These are phyloP conservation scores for Drosophila nasuta DNA, from an alignment of 1,140 invertebrate species.

Conservation along the genomic window DNA sequence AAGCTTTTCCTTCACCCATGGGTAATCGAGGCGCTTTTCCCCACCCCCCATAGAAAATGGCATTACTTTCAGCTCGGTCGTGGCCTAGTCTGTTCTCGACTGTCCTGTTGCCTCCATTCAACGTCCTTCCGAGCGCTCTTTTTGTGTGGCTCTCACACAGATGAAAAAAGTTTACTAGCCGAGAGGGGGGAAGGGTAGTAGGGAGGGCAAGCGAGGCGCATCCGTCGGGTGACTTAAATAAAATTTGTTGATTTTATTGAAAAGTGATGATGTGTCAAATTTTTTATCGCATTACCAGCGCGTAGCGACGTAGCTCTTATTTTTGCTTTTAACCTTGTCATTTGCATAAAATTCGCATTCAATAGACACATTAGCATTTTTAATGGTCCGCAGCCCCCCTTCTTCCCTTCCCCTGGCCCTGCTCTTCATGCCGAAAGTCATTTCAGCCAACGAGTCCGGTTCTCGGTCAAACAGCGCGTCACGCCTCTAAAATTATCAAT, in stretches of 20 bases:
- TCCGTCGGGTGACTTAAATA: slow-evolving; percentile 79
- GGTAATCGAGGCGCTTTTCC: slow-evolving; percentile 12
- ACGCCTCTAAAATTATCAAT: slow-evolving; percentile 73
- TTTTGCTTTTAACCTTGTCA: slow-evolving; percentile 80
- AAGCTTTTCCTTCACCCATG: slow-evolving; percentile 63
- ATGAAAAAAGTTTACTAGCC: slow-evolving; percentile 19
- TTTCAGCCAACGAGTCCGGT: slow-evolving; percentile 30
- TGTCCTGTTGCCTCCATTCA: slow-evolving; percentile 39
- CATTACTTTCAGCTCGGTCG: slow-evolving; percentile 50
- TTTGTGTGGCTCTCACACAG: slow-evolving; percentile 39
- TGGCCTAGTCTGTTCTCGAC: background rate
- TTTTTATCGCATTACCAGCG: slow-evolving; percentile 80
- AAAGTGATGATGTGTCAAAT: slow-evolving; percentile 83
- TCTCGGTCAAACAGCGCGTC: slow-evolving; percentile 41
- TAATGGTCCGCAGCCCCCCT: slow-evolving; percentile 52
- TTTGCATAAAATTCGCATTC: slow-evolving; percentile 82
- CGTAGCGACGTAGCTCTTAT: slow-evolving; percentile 60
- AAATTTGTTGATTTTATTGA: slow-evolving; percentile 84
- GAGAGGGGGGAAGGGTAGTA: background rate
- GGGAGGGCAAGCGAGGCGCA: slow-evolving; percentile 55
- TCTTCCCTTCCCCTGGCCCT: too few species aligned
- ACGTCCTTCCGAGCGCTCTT: slow-evolving; percentile 49
- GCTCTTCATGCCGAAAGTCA: slow-evolving; percentile 57
- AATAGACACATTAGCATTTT: slow-evolving; percentile 83
- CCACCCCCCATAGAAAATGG: slow-evolving; percentile 60